Conservation (phyloP, 2,797 vertebrate species). For the Labroides dimidiatus region DNA sequence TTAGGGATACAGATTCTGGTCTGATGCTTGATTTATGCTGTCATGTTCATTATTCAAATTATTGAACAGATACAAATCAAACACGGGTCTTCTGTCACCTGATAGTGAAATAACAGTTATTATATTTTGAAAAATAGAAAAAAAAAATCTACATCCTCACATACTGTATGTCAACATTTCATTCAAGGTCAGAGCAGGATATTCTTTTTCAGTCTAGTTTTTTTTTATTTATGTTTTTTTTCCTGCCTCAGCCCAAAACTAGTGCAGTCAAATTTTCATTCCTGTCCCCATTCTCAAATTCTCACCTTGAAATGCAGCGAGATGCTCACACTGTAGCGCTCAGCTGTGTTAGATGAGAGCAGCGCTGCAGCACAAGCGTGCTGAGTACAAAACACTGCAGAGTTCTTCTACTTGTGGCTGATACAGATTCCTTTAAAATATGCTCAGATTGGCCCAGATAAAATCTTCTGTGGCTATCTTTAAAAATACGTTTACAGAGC, state of each 20-base stretch:
- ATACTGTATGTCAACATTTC: too few relatives aligned
- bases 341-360: neutral
- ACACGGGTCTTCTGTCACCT: too few relatives aligned
- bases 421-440: conserved; percentile 5
- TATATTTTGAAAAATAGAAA: too few relatives aligned
- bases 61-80: neutral
- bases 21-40: neutral
- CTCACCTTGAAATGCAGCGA: conserved; percentile 10
- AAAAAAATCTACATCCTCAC: too few relatives aligned
- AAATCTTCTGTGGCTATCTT: neutral
- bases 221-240: neutral
- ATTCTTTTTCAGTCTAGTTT: neutral
- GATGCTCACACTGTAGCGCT: conserved; percentile 3
- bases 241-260: neutral
- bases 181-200: neutral
- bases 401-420: neutral
- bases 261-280: neutral
- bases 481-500: neutral
- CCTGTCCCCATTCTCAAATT: neutral
- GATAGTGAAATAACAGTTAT: too few relatives aligned
- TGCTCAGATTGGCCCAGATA: neutral
- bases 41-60: neutral
- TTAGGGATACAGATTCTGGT: neutral
- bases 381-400: conserved; percentile 1
- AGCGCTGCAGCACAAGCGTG: neutral